These are phyloP conservation scores for Acridotheres tristis DNA, from an alignment of 2,797 vertebrate genomes.

Conservation along the genomic window DNA sequence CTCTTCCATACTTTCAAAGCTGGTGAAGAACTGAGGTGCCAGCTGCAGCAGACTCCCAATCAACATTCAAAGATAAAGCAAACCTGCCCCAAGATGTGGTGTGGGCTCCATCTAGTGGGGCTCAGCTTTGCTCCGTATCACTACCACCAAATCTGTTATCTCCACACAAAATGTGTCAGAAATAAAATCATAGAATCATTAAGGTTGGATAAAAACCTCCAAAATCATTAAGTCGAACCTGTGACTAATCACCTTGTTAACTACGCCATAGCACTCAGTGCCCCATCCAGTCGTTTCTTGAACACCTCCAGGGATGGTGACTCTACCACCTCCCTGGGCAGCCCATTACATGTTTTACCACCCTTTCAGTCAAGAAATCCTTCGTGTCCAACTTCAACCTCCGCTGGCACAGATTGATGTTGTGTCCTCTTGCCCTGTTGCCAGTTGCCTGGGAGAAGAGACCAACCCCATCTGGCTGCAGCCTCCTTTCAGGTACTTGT, in stretches of 20 bases:
- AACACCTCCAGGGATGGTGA: background rate
- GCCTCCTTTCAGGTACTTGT: background rate
- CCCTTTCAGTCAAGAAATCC: background rate
- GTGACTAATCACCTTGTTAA: background rate
- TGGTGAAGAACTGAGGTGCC: background rate
- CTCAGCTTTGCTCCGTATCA: rapidly evolving
- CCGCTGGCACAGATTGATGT: background rate
- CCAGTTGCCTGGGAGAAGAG: background rate
- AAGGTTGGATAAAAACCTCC: background rate
- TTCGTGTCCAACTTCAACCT: background rate
- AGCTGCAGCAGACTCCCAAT: background rate
- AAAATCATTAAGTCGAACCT: background rate
- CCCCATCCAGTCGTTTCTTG: rapidly evolving
- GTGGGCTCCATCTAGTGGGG: slow-evolving; percentile 52
- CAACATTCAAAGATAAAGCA: background rate
- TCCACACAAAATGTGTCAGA: background rate
- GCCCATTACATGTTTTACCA: background rate
- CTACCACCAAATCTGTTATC: background rate
- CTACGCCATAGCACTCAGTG: background rate
- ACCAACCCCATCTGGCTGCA: background rate
- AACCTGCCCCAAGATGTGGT: background rate
- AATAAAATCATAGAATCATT: background rate
- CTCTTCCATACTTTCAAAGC: background rate
- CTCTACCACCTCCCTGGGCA: background rate
- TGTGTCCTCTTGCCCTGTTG: background rate